phyloP scores from a whole-genome alignment of 2,113 vertebrate genomes.

The Poicephalus gulielmi region DNA sequence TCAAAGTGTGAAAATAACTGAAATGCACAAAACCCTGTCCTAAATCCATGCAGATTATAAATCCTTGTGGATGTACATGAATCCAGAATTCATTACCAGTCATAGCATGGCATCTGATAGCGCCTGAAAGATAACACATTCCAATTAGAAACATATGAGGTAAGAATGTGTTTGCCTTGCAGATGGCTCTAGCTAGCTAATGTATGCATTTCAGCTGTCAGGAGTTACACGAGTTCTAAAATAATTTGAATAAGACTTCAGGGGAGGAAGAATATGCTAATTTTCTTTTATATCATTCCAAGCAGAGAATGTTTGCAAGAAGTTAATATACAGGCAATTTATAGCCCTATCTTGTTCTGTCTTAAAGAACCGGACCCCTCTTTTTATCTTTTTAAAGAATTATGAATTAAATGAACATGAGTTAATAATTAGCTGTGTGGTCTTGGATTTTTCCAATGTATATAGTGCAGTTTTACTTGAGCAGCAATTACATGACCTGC shows the following conservation, averaged over 20 bases:
- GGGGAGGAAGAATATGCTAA: neutral
- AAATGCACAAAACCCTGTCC: neutral
- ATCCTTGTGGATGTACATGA: neutral
- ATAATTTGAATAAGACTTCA: slow-evolving; percentile 19
- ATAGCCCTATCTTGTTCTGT: neutral
- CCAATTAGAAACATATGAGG: neutral
- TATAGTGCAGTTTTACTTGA: neutral
- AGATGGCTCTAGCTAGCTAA: slow-evolving; percentile 34
- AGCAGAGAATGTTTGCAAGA: neutral
- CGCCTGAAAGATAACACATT: neutral
- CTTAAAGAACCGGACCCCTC: neutral
- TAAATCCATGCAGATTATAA: neutral
- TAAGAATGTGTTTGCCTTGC: slow-evolving; percentile 36
- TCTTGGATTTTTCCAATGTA: neutral
- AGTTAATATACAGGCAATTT: neutral
- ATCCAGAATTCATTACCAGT: neutral
- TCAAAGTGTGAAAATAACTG: neutral
- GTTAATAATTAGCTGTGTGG: neutral
- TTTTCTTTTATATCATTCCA: slow-evolving; percentile 11
- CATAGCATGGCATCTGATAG: neutral
- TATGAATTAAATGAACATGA: neutral
- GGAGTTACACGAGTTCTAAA: slow-evolving; percentile 28
- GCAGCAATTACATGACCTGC: neutral
- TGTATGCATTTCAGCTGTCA: slow-evolving; percentile 49
- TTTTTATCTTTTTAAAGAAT: neutral